Evolutionary conservation across 2,888 invertebrate genomes (phyloP), one percentile per base, ranked within the genome.

Genomic region (Drosophila peninsularis): DNA sequence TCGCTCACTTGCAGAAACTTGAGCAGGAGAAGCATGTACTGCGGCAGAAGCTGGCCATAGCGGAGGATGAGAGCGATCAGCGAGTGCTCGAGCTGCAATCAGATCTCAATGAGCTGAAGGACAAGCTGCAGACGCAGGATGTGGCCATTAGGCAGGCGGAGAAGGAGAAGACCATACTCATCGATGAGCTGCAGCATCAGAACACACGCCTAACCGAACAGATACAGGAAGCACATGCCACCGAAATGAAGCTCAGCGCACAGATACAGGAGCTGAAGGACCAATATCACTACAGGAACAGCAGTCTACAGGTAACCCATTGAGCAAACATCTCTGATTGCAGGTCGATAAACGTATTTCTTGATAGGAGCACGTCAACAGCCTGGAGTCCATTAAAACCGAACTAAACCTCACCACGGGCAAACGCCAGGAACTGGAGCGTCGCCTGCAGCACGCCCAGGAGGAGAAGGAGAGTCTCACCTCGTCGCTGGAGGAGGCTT

Each of bases 11-110:
- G 0, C 94, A 98, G 98, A 95, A 95, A 90, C 94, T 98, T 92
- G 98, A 98, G 93, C 98, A 98, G 93, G 98, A 98, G 93, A 96
- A 98, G 85, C 97, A 98, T 93, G 94, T 96, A 56, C 94, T 98
- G 56, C 94, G 97, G 68, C 94, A 98, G 71, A 96, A 96, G 88
- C 93, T 98, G 90, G 96, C 97, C 86, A 96, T 96, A 44, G 95
- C 96, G 44, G 96, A 97, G 91, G 96, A 96, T 34, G 98, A 98
- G 92, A 97, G 96, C 91, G 98, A 98, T 83, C 95, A 96, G 55
- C 94, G 96, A 76, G 94, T 97, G 49, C 93, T 96, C 84, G 98
- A 98, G 92, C 94, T 98, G 47, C 97, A 98, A 92, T 95, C 96
- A 80, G 98, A 98, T 93, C 94, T 98, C 90, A 94, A 95, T 73